Base-by-base conservation (phyloP, 92 coral and sea anemone species). In the Umimayanthus kanabou region DNA sequence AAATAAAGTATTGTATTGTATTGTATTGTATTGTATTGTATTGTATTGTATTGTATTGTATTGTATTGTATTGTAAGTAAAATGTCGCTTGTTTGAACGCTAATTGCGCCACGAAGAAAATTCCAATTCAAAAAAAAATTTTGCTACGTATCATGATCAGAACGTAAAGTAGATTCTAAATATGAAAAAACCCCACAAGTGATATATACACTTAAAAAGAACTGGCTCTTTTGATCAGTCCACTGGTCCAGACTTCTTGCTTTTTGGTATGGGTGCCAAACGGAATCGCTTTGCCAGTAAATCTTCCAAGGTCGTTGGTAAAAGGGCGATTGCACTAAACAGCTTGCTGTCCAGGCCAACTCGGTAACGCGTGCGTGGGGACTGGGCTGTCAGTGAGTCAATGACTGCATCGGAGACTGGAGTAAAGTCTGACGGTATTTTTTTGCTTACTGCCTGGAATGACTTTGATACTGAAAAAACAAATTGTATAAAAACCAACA, bases 261-360 rank as follows among this genome's bases (percentile, higher is more conserved):
- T 81, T 39, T 81, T 81, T 43, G 85, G 76, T 37, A 81, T 64
- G 39, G 85, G 39, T 10, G 85, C 76, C 33, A 66, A 40, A 39
- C 75, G 66, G 14, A 64, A 10, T 64, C 61, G 85, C 14, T 64
- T 50, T 25, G 73, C 45, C 79, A 85, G 39, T 13, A 72, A 74
- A 57, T 85, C 88, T 13, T 85, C 88, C 8, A 85, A 18, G 16
- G 65, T 47, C 3, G 79, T 75, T n/a, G 88, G 88, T 53, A 85
- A 64, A 5, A 72, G 30, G 5, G 80, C 80, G 4, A 85, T 30
- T 1, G 47, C 40, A 10, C 43, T 75, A 26, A 85, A 85, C 58
- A 87, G 76, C 26, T 82, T 81, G 30, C 90, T 89, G 42, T 90
- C 93, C 78, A 84, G 57, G 45, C 93, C 93, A 42, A 90, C 79